Conservation (phyloP, 37 sponge, comb jelly and placozoan genomes). For the Chondrilla cf. caribensis region DNA sequence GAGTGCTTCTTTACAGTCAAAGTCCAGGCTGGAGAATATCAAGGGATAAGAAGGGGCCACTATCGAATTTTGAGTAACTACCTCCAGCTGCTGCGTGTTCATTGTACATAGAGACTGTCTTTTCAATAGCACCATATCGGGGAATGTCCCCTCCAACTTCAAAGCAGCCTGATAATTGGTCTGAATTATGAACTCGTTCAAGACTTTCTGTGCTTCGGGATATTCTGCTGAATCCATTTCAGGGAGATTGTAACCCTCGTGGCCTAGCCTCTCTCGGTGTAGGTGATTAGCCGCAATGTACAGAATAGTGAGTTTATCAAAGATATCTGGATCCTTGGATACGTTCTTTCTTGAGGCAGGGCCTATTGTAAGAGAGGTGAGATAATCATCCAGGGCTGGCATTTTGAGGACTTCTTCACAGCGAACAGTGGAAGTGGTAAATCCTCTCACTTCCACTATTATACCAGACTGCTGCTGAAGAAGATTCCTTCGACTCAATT, state of each 20-base stretch:
- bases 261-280: not conserved
- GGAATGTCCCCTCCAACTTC: not conserved
- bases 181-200: slow-evolving; percentile 68
- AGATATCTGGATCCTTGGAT: too few relatives aligned
- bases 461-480: too few relatives aligned
- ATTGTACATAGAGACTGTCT: slow-evolving; percentile 29
- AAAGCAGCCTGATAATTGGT: slow-evolving; percentile 54
- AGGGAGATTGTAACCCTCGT: not conserved
- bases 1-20: too few relatives aligned
- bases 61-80: too few relatives aligned
- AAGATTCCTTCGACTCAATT: too few relatives aligned
- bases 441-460: too few relatives aligned
- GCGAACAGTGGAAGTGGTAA: too few relatives aligned
- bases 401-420: not conserved
- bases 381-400: not conserved
- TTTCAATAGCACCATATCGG: slow-evolving; percentile 33
- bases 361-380: not conserved
- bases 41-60: too few relatives aligned
- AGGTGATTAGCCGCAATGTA: not conserved
- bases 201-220: slow-evolving; percentile 49
- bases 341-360: too few relatives aligned
- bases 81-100: not conserved
- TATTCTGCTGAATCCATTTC: not conserved
- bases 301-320: not conserved
- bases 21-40: too few relatives aligned